These are phyloP conservation scores for Cataglyphis hispanica DNA, from an alignment of 1,140 invertebrate genomes.

Conservation along the genomic window DNA sequence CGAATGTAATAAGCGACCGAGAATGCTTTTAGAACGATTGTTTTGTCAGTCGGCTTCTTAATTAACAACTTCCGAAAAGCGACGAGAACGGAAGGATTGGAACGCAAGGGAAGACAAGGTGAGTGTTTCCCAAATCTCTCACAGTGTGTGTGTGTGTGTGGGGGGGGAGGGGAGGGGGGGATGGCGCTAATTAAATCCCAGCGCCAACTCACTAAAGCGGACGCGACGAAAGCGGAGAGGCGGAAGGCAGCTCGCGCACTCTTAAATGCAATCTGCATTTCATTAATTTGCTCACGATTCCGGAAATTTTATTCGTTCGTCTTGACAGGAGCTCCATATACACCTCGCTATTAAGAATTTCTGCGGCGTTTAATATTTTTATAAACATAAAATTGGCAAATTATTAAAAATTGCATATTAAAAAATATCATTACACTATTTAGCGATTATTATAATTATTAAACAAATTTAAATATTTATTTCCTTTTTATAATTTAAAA, in stretches of 20 bases:
- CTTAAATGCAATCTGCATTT: slow-evolving; percentile 83
- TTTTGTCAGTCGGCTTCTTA: slow-evolving; percentile 75
- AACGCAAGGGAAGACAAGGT: slow-evolving; percentile 35
- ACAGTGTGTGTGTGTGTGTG: slow-evolving; percentile 45
- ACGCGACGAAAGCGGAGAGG: slow-evolving; percentile 77
- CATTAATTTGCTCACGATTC: slow-evolving; percentile 80
- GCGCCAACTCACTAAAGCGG: slow-evolving; percentile 73
- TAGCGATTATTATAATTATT: slow-evolving; percentile 2
- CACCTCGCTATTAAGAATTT: slow-evolving; percentile 30
- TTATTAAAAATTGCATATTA: slow-evolving; percentile 12
- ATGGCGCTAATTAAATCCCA: slow-evolving; percentile 83
- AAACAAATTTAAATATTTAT: background rate
- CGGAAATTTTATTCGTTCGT: slow-evolving; percentile 67
- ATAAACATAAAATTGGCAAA: slow-evolving; percentile 25
- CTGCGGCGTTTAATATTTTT: slow-evolving; percentile 54
- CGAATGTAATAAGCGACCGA: slow-evolving; percentile 24
- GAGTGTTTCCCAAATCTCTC: slow-evolving; percentile 75
- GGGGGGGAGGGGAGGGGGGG: slow-evolving; percentile 27
- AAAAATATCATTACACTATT: slow-evolving; percentile 14
- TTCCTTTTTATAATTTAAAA: background rate
- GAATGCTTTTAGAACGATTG: slow-evolving; percentile 64
- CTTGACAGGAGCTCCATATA: slow-evolving; percentile 47
- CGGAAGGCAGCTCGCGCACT: slow-evolving; percentile 72
- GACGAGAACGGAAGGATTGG: slow-evolving; percentile 62
- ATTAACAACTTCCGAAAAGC: slow-evolving; percentile 77